Evolutionary conservation across 2,113 vertebrate species (phyloP), one percentile per base, ranked within the genome.

Genomic region (Heterotilapia buettikoferi): DNA sequence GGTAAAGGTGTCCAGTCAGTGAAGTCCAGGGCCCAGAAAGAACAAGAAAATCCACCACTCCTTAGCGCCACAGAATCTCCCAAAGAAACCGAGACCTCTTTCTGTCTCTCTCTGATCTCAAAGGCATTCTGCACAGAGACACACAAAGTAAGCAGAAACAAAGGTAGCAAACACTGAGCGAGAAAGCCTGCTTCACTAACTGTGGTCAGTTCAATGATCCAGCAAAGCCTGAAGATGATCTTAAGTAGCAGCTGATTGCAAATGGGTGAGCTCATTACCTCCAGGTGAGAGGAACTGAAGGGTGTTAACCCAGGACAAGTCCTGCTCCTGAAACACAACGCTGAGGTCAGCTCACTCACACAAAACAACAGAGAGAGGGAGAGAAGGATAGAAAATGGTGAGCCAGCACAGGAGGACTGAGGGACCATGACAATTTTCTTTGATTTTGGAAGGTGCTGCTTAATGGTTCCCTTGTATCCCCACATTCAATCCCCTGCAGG

Each of bases 301-400:
- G 6, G 16, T 33, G 59, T 6, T 6, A 63, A 33, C 59, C 29
- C 59, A 33, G 29, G 1, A 61, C 26, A 59, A 2, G 14, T 31
- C 56, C 26, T 0, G 6, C 11, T 11, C 52, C 52, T 59, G 57
- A 61, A 61, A 33, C 57, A 61, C 59, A 63, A 63, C 6, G 59
- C 31, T 63, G 59, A 63, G 59, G 59, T 36, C 31, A 63, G 59
- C 31, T 63, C 59, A n/a, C 16, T 36, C 59, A 63, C 24, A 57
- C 59, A 36, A 5, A 63, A 63, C 31, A 63, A 36, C 31, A 40
- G 38, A 11, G 10, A 40, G 9, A 11, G 38, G 1, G n/a, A 54
- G 53, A 63, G 16, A 63, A 61, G 16, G 9, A 63, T 33, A 19
- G 59, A 4, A 63, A 63, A 63, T 11, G 59, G 3, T n/a, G 59